Evolutionary conservation across 1,140 invertebrate species (phyloP).

Genomic region (Tribolium castaneum): DNA sequence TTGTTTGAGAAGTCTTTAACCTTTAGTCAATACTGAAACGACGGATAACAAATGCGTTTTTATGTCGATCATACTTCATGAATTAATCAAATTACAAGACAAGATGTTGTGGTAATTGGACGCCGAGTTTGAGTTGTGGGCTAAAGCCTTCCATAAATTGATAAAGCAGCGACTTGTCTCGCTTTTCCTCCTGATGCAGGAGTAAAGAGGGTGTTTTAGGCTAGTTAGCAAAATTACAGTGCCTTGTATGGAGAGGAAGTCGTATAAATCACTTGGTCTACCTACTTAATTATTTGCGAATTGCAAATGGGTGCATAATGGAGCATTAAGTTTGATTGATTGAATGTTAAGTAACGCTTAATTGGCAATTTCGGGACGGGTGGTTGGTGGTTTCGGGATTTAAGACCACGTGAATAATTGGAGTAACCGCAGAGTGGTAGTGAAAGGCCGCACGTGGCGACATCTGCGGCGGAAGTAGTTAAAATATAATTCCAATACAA

Average conservation of each 20-base stretch:
- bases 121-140: background rate
- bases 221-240: slow-evolving; percentile 12
- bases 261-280: slow-evolving; percentile 30
- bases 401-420: background rate
- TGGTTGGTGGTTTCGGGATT: background rate
- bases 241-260: slow-evolving; percentile 16
- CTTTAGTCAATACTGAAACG: background rate
- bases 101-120: slow-evolving; percentile 9
- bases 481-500: slow-evolving; percentile 58
- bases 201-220: slow-evolving; percentile 19
- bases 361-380: slow-evolving; percentile 10
- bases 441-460: slow-evolving; percentile 46
- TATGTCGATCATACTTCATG: slow-evolving; percentile 27
- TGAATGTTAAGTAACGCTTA: slow-evolving; percentile 31
- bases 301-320: slow-evolving; percentile 32
- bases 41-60: slow-evolving; percentile 5
- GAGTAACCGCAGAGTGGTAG: slow-evolving; percentile 11
- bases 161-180: background rate
- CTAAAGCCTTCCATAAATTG: background rate
- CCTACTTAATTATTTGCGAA: slow-evolving; percentile 30
- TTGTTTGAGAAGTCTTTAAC: slow-evolving; percentile 29
- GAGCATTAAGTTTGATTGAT: slow-evolving; percentile 28
- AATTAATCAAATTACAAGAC: slow-evolving; percentile 31
- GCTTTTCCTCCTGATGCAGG: background rate
- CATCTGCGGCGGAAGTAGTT: slow-evolving; percentile 60